Conservation (phyloP, 2,888 invertebrate species). For the Orthosia cruda region DNA sequence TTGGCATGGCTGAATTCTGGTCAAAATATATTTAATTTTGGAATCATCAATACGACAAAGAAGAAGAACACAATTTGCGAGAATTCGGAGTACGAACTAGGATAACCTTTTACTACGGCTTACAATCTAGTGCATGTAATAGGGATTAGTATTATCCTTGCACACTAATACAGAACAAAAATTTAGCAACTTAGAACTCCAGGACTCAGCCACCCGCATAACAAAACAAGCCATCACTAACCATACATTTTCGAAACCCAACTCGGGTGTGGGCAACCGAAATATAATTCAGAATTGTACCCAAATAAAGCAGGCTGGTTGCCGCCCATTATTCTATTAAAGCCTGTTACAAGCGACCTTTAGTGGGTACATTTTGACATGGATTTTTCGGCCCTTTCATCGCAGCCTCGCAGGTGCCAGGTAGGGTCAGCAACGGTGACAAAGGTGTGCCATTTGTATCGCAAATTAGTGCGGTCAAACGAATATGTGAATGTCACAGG, state of each 20-base stretch:
- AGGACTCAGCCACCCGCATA: background rate
- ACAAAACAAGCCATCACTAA: constrained; percentile 23
- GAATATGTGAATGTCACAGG: constrained; percentile 58
- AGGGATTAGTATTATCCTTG: background rate
- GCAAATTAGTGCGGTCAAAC: constrained; percentile 74
- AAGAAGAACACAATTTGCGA: too few species aligned
- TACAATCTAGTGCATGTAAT: too few species aligned
- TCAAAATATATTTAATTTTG: too few species aligned
- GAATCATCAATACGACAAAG: too few species aligned
- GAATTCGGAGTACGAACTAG: too few species aligned
- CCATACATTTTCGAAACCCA: constrained; percentile 34
- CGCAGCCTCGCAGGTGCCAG: constrained; percentile 66
- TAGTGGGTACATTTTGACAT: constrained; percentile 52
- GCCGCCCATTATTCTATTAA: constrained; percentile 63
- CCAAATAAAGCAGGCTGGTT: constrained; percentile 61
- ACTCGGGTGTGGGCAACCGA: background rate
- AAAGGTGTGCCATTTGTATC: constrained; percentile 75
- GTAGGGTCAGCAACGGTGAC: constrained; percentile 66
- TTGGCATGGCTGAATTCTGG: too few species aligned
- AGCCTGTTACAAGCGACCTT: constrained; percentile 59
- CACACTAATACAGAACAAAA: background rate
- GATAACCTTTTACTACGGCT: too few species aligned
- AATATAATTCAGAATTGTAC: constrained; percentile 56
- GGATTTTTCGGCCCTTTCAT: constrained; percentile 62
- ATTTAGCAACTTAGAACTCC: background rate